These are phyloP conservation scores for Gallinago media DNA, from an alignment of 2,113 vertebrate genomes.

Conservation along the genomic window DNA sequence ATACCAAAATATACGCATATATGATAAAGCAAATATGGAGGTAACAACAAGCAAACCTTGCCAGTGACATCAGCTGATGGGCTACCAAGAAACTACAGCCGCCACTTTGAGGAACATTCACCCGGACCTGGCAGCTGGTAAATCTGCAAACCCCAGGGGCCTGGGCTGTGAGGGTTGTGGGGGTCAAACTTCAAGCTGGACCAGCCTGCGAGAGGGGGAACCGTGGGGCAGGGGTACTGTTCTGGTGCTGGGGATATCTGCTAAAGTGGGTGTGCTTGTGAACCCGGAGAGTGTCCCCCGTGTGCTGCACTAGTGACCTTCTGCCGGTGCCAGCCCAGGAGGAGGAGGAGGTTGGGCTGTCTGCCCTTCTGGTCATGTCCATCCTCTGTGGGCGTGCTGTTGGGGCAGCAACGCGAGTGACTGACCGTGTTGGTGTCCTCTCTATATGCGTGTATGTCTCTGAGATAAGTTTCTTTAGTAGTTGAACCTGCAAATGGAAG, in stretches of 20 bases:
- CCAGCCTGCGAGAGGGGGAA: rapidly evolving
- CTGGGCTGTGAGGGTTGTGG: too few species aligned
- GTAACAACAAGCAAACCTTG: neutral
- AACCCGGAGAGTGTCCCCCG: too few species aligned
- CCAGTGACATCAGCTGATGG: neutral
- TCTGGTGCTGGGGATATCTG: neutral
- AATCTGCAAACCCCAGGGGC: too few species aligned
- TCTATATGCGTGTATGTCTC: too few species aligned
- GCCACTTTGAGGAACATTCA: neutral
- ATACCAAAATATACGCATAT: neutral
- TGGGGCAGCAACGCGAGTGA: neutral
- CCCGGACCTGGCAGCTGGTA: neutral
- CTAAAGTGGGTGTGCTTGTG: too few species aligned
- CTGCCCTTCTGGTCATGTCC: neutral
- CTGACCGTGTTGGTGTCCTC: rapidly evolving
- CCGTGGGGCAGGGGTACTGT: neutral
- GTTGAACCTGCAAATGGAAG: neutral
- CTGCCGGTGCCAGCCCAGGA: neutral
- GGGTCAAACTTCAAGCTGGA: neutral
- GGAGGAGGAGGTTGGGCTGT: neutral
- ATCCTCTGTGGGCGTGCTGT: rapidly evolving
- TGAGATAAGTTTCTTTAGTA: neutral
- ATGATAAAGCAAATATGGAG: neutral
- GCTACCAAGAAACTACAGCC: neutral
- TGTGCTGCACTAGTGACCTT: neutral